Base-by-base conservation (phyloP, 2,888 invertebrate genomes). In the Stenichneumon culpator region DNA sequence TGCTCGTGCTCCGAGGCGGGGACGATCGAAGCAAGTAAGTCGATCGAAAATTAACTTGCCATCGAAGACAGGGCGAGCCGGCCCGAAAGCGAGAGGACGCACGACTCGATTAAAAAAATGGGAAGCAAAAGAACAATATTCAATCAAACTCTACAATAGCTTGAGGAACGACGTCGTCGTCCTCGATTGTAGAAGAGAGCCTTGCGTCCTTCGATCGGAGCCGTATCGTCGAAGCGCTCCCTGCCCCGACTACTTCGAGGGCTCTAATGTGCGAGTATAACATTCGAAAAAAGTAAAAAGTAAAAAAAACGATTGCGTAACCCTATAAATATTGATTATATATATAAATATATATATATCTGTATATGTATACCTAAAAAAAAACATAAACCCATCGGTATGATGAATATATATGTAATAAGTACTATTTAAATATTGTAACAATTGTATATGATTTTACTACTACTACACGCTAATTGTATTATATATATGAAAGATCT, bases 391-490 rank as follows among this genome's bases (percentile, higher is more conserved):
- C 90, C 89, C 92, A 92, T 93, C 91, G 92, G 90, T 93, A 92
- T 90, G 88, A 90, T 88, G 89, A 90, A 90, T 90, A 90, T 93
- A 92, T 91, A 93, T 93, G 93, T 93, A 93, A 94, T 94, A 94
- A 93, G 93, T 93, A 93, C 92, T 94, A 93, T 94, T 94, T 94
- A 93, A 94, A 93, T 93, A 94, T 93, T 93, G 93, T 94, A 94
- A 94, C 93, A 94, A 94, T 93, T 94, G 94, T 94, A 94, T 94
- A 94, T 94, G 93, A 94, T 93, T 93, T 93, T 93, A 88, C 86
- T 89, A 93, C 93, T 92, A 92, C 90, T 93, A 93, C 92, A 94
- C 92, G 93, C 93, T 94, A 93, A 93, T 93, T 94, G 94, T 94
- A 94, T 93, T 93, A 93, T 93, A 93, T 93, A 92, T 93, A 93